Percentiles rank a stretch among this genome's conserved stretches.
phyloP scores from a whole-genome alignment of 1,140 invertebrate species.

The Bombus terrestris region DNA sequence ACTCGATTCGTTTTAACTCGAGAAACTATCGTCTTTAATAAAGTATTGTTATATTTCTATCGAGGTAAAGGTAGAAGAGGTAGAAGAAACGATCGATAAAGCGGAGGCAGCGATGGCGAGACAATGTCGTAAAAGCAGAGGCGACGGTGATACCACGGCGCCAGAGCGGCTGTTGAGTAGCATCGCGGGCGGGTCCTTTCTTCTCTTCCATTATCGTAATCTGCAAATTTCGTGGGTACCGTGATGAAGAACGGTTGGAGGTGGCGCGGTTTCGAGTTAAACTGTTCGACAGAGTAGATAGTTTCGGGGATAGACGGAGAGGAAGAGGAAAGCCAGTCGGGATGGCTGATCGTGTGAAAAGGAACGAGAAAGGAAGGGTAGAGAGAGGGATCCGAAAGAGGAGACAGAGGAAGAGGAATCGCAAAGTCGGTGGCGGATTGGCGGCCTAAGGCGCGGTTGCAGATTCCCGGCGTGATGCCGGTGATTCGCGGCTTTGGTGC shows the following conservation, averaged over 20 bases:
- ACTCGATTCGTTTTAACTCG: background rate
- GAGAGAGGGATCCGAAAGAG: slow-evolving; percentile 21
- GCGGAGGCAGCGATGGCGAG: slow-evolving; percentile 17
- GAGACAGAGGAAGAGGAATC: slow-evolving; percentile 54
- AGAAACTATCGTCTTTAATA: no score
- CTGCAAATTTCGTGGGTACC: slow-evolving; percentile 72
- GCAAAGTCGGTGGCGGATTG: slow-evolving; percentile 80
- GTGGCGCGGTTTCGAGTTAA: slow-evolving; percentile 61
- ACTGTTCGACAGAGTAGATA: slow-evolving; percentile 54
- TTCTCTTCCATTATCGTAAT: slow-evolving; percentile 78
- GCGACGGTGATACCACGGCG: slow-evolving; percentile 56
- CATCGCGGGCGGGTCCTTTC: slow-evolving; percentile 67
- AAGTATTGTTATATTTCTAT: background rate
- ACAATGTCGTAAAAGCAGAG: slow-evolving; percentile 28
- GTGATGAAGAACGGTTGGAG: slow-evolving; percentile 68
- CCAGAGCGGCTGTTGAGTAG: slow-evolving; percentile 62
- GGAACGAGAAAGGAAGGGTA: slow-evolving; percentile 31
- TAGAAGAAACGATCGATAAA: background rate
- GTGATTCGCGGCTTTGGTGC: slow-evolving; percentile 81
- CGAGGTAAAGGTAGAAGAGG: background rate
- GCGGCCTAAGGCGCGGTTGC: slow-evolving; percentile 81
- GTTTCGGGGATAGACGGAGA: slow-evolving; percentile 35
- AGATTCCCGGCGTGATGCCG: slow-evolving; percentile 82
- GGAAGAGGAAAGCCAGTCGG: slow-evolving; percentile 37
- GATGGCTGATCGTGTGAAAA: slow-evolving; percentile 22